A percentile compares a stretch with the other conserved stretches of the same genome.
These are phyloP conservation scores for Phaonia tiefii DNA, from an alignment of 2,888 invertebrate genomes.

Conservation along the genomic window DNA sequence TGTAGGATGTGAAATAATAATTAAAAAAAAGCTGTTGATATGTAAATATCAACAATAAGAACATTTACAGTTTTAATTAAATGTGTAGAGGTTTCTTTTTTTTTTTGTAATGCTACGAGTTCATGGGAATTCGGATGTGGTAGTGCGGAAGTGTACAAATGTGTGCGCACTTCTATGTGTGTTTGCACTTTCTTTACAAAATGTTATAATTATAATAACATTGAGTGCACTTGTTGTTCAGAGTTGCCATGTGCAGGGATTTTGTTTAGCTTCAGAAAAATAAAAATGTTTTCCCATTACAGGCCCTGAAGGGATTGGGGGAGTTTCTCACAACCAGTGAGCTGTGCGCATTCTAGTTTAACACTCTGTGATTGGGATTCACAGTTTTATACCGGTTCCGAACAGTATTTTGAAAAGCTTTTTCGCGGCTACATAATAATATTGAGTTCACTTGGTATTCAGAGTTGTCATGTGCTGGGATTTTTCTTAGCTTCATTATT, in stretches of 20 bases:
- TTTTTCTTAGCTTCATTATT: too few species aligned
- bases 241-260: slow-evolving; percentile 23
- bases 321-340: too few species aligned
- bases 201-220: slow-evolving; percentile 36
- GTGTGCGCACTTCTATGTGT: neutral
- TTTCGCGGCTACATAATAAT: too few species aligned
- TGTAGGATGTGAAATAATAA: slow-evolving; percentile 19
- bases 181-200: slow-evolving; percentile 18
- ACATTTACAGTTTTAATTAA: slow-evolving; percentile 37
- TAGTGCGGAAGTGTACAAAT: neutral
- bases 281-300: too few species aligned
- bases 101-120: neutral
- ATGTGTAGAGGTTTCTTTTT: neutral
- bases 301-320: too few species aligned
- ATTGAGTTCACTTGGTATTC: too few species aligned
- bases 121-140: neutral
- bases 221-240: slow-evolving; percentile 30
- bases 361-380: too few species aligned
- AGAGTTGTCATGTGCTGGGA: too few species aligned
- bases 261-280: slow-evolving; percentile 7
- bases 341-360: too few species aligned
- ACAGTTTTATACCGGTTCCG: too few species aligned
- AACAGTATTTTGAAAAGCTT: too few species aligned
- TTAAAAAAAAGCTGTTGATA: slow-evolving; percentile 34
- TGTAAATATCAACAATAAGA: slow-evolving; percentile 39